Percentiles rank a stretch among this genome's conserved stretches.
These are phyloP conservation scores for Clistopyga incitator DNA, from an alignment of 2,888 invertebrate species.

Conservation along the genomic window DNA sequence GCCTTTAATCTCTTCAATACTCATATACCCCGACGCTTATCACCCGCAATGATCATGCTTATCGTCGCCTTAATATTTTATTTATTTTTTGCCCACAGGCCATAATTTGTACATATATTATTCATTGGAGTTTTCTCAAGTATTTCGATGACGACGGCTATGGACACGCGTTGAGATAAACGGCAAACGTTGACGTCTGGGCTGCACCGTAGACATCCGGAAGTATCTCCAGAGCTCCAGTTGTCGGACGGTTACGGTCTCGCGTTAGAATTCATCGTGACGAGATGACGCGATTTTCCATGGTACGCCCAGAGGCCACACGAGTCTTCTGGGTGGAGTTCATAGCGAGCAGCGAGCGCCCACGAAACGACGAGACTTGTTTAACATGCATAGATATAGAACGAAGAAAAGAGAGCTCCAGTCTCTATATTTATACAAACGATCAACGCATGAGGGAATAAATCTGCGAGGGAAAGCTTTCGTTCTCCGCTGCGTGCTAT, in stretches of 20 bases:
- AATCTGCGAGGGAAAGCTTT: conserved; percentile 35
- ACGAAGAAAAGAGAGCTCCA: background rate
- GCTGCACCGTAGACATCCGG: conserved; percentile 29
- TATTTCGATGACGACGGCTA: conserved; percentile 1
- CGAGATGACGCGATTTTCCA: conserved; percentile 59
- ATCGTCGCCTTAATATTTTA: background rate
- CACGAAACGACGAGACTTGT: conserved; percentile 37
- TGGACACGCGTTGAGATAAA: conserved; percentile 18
- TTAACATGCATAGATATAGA: conserved; percentile 1
- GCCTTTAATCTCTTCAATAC: background rate
- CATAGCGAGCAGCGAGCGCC: conserved; percentile 35
- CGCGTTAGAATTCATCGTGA: conserved; percentile 41
- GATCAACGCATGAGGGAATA: conserved; percentile 35
- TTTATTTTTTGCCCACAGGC: background rate
- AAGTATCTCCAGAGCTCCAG: conserved; percentile 6
- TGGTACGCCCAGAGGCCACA: conserved; percentile 57
- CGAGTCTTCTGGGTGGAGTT: conserved; percentile 43
- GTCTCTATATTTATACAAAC: conserved; percentile 38
- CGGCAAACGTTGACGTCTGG: conserved; percentile 17
- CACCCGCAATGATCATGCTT: background rate
- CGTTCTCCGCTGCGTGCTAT: background rate
- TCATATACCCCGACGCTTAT: background rate
- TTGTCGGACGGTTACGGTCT: conserved; percentile 31
- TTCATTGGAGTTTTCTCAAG: conserved; percentile 5
- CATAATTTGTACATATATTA: background rate